Evolutionary conservation across 2,113 vertebrate genomes (phyloP).

Genomic region (Percopsis transmontana): DNA sequence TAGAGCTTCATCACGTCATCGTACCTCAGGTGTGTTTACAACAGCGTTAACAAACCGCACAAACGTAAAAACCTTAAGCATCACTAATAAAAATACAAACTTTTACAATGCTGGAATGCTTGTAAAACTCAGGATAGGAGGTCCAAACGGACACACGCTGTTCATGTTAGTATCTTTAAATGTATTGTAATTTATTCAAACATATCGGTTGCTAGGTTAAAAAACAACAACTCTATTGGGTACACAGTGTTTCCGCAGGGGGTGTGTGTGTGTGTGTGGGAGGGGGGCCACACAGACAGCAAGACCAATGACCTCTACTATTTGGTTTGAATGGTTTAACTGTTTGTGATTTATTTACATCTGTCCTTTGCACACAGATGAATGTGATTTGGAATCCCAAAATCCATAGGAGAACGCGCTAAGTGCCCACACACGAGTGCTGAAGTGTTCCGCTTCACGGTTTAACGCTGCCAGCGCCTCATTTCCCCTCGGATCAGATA

Average conservation of each 20-base stretch:
- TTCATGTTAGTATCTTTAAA: not conserved
- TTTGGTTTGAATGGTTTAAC: conserved; percentile 6
- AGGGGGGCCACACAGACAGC: not conserved
- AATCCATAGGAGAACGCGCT: no score
- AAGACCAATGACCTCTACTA: not conserved
- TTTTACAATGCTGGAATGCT: not conserved
- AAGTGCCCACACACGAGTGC: conserved; percentile 6
- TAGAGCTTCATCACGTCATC: no score
- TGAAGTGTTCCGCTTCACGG: not conserved
- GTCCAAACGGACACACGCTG: not conserved
- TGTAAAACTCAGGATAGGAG: not conserved
- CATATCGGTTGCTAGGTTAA: not conserved
- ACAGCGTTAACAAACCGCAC: not conserved
- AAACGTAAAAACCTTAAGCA: not conserved
- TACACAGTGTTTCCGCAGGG: not conserved
- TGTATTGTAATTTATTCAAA: not conserved
- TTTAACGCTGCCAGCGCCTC: not conserved
- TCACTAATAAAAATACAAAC: no score
- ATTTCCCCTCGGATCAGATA: conserved; percentile 6
- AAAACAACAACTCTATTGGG: not conserved
- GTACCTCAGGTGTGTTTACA: not conserved
- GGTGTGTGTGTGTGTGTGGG: no score
- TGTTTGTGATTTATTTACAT: conserved; percentile 2
- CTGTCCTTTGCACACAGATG: not conserved
- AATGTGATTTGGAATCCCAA: no score